phyloP scores from a whole-genome alignment of 1,140 invertebrate genomes.

The Amyelois transitella region DNA sequence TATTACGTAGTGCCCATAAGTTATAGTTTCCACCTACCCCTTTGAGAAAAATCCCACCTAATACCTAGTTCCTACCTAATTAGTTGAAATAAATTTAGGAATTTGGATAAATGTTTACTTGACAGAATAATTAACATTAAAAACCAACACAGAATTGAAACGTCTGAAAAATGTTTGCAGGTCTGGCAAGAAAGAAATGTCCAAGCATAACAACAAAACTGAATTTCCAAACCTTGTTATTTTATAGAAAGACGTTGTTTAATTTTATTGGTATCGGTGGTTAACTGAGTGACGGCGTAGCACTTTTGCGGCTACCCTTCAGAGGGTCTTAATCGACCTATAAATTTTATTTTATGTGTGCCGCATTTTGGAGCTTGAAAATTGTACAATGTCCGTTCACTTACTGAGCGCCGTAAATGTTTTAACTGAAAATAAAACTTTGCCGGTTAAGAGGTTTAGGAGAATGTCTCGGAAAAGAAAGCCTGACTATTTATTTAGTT shows the following conservation, averaged over 20 bases:
- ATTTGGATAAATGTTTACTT: too few relatives aligned
- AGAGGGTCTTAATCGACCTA: conserved; percentile 47
- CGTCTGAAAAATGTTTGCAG: too few relatives aligned
- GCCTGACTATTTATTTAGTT: too few relatives aligned
- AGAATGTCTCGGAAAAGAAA: too few relatives aligned
- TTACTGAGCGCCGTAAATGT: not conserved
- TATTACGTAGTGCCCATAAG: too few relatives aligned
- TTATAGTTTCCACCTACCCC: too few relatives aligned
- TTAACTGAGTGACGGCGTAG: conserved; percentile 36
- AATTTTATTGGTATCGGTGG: conserved; percentile 36
- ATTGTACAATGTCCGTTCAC: not conserved
- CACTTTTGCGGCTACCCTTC: conserved; percentile 42
- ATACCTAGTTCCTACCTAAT: too few relatives aligned
- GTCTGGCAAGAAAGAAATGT: not conserved
- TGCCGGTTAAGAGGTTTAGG: not conserved
- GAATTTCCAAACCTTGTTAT: not conserved
- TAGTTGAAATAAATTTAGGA: too few relatives aligned
- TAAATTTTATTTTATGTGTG: conserved; percentile 58
- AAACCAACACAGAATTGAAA: too few relatives aligned
- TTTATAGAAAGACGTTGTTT: conserved; percentile 8
- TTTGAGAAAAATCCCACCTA: too few relatives aligned
- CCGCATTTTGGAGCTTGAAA: conserved; percentile 33
- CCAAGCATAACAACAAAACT: not conserved
- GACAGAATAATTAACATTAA: too few relatives aligned
- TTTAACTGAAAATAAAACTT: not conserved